These are phyloP conservation scores for Drepana falcataria DNA, from an alignment of 2,888 invertebrate species.

Conservation along the genomic window DNA sequence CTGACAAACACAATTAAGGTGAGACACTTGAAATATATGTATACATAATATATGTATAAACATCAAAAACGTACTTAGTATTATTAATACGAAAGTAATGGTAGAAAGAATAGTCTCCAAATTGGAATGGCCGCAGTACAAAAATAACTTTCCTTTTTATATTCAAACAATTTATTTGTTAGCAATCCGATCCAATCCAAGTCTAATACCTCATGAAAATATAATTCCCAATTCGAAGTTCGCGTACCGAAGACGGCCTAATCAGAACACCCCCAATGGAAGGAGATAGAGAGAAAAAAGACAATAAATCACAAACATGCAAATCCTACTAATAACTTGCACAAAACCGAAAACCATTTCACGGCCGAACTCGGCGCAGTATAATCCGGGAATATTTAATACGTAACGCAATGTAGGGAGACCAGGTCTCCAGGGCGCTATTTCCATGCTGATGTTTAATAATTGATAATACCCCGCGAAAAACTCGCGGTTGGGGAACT, in stretches of 20 bases:
- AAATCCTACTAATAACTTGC: constrained; percentile 77
- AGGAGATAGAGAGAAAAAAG: constrained; percentile 35
- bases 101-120: too few species aligned
- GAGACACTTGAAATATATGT: too few species aligned
- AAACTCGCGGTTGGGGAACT: constrained; percentile 61
- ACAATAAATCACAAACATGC: constrained; percentile 77
- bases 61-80: too few species aligned
- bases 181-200: background rate
- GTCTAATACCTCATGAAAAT: constrained; percentile 1
- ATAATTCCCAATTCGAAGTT: background rate
- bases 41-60: too few species aligned
- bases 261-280: constrained; percentile 32
- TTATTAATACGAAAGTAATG: too few species aligned
- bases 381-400: constrained; percentile 76
- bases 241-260: constrained; percentile 13
- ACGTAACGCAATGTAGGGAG: constrained; percentile 61
- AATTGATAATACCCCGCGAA: constrained; percentile 79
- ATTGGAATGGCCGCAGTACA: too few species aligned
- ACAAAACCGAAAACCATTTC: constrained; percentile 78
- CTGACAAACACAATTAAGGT: too few species aligned
- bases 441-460: constrained; percentile 79
- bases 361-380: constrained; percentile 56
- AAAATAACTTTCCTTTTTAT: too few species aligned
- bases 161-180: background rate
- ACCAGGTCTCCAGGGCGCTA: constrained; percentile 72